Evolutionary conservation across 2,113 vertebrate species (phyloP).

Genomic region (Rallus limicola): DNA sequence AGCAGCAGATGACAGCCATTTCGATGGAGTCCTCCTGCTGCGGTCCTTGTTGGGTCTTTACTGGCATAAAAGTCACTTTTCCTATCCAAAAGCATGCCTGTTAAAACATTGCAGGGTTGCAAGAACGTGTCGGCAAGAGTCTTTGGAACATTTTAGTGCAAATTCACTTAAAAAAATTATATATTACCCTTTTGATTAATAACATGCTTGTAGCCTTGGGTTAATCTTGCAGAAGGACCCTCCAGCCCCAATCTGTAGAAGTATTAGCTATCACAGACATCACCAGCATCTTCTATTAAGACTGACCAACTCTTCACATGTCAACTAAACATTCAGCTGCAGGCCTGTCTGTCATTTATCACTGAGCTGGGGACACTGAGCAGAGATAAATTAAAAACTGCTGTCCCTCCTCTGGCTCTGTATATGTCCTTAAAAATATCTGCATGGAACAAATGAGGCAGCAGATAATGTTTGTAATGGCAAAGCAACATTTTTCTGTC

Average conservation of each 20-base stretch:
- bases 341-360: constrained; percentile 54
- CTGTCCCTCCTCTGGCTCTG: constrained; percentile 5
- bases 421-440: background rate
- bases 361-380: background rate
- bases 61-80: constrained; percentile 5
- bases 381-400: constrained; percentile 14
- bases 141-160: background rate
- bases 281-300: constrained; percentile 61
- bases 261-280: constrained; percentile 55
- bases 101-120: background rate
- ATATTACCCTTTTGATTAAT: constrained; percentile 50
- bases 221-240: constrained; percentile 29
- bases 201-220: constrained; percentile 36
- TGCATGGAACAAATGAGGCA: background rate
- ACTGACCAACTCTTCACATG: constrained; percentile 67
- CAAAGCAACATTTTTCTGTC: background rate
- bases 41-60: background rate
- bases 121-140: background rate
- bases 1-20: background rate
- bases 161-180: constrained; percentile 63
- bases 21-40: background rate
- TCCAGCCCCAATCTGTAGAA: constrained; percentile 24
- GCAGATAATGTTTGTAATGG: background rate
- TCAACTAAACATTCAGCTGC: constrained; percentile 57
- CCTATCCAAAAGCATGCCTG: background rate